phyloP scores from a whole-genome alignment of 1,140 invertebrate species.

The Sitobion miscanthi region DNA sequence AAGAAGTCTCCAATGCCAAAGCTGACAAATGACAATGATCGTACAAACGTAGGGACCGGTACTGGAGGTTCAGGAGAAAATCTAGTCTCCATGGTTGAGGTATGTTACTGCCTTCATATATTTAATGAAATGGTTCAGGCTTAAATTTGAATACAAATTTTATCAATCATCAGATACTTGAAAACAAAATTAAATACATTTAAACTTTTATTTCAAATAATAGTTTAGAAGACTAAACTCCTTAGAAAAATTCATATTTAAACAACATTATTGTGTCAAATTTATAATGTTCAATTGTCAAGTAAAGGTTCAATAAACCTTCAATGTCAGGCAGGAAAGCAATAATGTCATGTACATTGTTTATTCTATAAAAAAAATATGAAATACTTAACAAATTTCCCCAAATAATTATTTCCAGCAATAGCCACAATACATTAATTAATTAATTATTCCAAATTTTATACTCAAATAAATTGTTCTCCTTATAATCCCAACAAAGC shows the following conservation, averaged over 20 bases:
- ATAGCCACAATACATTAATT: not conserved
- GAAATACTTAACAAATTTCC: not conserved
- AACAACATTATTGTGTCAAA: not conserved
- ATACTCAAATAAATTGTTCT: not conserved
- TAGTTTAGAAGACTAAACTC: not conserved
- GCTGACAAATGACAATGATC: not conserved
- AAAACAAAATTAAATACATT: not conserved
- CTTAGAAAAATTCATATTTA: not conserved
- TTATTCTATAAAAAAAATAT: not conserved
- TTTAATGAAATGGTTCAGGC: not conserved
- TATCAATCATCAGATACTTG: not conserved
- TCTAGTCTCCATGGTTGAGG: not conserved
- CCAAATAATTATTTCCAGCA: not conserved
- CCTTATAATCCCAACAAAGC: not conserved
- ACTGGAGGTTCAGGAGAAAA: not conserved
- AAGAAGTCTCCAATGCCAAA: conserved; percentile 57
- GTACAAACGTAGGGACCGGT: not conserved
- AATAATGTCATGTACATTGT: not conserved
- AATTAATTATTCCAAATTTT: not conserved
- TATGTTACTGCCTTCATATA: not conserved
- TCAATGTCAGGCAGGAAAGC: not conserved
- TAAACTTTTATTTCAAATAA: not conserved
- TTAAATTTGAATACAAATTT: not conserved
- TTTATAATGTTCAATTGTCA: not conserved
- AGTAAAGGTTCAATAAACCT: not conserved